Base-by-base conservation (phyloP, 2,113 vertebrate species). In the Mobula hypostoma region DNA sequence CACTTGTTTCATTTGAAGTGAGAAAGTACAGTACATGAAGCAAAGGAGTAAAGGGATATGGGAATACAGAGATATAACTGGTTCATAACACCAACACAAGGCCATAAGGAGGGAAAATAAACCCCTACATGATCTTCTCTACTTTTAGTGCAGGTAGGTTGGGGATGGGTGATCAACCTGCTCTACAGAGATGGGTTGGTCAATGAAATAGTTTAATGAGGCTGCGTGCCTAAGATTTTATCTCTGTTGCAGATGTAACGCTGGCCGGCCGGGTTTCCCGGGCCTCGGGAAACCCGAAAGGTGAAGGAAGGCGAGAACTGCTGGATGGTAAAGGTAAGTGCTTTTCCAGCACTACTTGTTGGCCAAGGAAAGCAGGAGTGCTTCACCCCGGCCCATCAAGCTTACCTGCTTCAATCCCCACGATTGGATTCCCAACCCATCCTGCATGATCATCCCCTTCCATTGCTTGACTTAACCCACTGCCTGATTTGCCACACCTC, bases 201-300 rank as follows among this genome's bases (percentile, higher is more conserved):
- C 85, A 32, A 32, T 88, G 58, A 87, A 87, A 29, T 87, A 87
- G 56, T 61, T 87, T 61, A 88, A 88, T 88, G 58, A 88, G 85
- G 85, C 85, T 88, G 85, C 85, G 29, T 66, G 85, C 85, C 85
- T 88, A 88, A 88, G 85, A 88, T 88, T 63, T 87, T 88, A 88
- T 88, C 85, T 88, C 85, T 88, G 85, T 88, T 88, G 85, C 85
- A 88, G 85, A 88, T 88, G 61, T 88, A 88, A 88, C 85, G 85
- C 58, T 88, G 85, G 85, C 85, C 58, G 61, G 61, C 85, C 85
- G 85, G 85, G 85, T 88, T 88, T 88, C 85, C 85, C 85, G 85
- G 61, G 61, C 85, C 85, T 88, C 85, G 85, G 85, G 85, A 88
- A 66, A 88, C 61, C 85, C 85, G 85, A 88, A 88, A 88, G 85